phyloP scores from a whole-genome alignment of 2,888 invertebrate species.

The Hemicrepidius hirtus region DNA sequence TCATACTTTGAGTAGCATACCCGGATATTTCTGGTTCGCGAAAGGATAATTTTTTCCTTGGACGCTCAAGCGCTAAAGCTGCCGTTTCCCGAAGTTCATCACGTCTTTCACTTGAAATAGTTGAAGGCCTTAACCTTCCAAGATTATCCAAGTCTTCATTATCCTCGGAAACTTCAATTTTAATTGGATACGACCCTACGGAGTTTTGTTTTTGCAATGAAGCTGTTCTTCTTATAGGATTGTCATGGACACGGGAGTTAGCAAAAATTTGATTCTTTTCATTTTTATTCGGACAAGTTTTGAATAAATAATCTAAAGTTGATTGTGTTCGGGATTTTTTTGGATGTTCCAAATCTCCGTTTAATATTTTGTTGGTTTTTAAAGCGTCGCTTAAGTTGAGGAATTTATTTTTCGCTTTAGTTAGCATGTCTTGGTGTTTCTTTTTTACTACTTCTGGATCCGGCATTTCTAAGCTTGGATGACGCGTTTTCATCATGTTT shows the following conservation, averaged over 20 bases:
- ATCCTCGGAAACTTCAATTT: conserved; percentile 64
- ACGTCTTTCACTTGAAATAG: conserved; percentile 67
- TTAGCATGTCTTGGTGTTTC: conserved; percentile 71
- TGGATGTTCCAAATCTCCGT: conserved; percentile 60
- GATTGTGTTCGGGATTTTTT: conserved; percentile 68
- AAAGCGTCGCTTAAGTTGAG: conserved; percentile 69
- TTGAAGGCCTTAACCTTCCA: conserved; percentile 65
- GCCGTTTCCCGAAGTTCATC: conserved; percentile 70
- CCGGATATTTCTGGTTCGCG: conserved; percentile 84
- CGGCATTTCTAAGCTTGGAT: conserved; percentile 70
- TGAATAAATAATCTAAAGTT: conserved; percentile 73
- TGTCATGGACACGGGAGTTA: conserved; percentile 56
- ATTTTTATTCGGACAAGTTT: conserved; percentile 70
- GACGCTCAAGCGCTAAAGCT: conserved; percentile 75
- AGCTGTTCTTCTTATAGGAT: conserved; percentile 49
- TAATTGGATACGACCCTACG: conserved; percentile 67
- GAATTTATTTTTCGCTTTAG: conserved; percentile 67
- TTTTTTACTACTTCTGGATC: conserved; percentile 68
- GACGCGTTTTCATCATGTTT: conserved; percentile 71
- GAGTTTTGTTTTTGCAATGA: conserved; percentile 69
- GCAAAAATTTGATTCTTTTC: conserved; percentile 66
- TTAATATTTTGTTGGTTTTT: conserved; percentile 68
- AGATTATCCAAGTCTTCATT: conserved; percentile 58
- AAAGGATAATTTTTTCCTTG: conserved; percentile 90
- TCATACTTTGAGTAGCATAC: conserved; percentile 50